These are phyloP conservation scores for Charina bottae DNA, from an alignment of 2,113 vertebrate species.

Conservation along the genomic window DNA sequence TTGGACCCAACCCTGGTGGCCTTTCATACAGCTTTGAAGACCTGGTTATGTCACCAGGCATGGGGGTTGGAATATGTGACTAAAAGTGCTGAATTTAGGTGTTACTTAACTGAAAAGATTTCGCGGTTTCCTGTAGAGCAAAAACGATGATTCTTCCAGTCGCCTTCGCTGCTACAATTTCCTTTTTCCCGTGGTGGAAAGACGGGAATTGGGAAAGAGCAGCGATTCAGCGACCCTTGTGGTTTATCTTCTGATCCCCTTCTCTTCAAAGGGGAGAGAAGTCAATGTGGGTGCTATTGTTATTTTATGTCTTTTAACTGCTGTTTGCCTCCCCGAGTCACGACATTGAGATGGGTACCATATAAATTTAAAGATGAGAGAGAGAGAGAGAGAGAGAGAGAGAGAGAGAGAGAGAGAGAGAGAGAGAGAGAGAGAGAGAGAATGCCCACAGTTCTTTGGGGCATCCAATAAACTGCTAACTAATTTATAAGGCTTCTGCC, in stretches of 20 bases:
- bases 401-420: background rate
- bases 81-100: no score
- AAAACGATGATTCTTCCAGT: no score
- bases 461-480: slow-evolving; percentile 53
- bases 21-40: background rate
- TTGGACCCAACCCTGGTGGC: background rate
- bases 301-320: background rate
- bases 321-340: background rate
- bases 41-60: background rate
- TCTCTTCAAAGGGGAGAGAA: no score
- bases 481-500: slow-evolving; percentile 55
- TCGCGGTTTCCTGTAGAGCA: no score
- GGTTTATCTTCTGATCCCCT: no score
- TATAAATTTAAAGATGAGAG: background rate
- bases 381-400: background rate
- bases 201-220: no score
- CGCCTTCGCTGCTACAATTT: no score
- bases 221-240: no score
- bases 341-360: background rate
- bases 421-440: background rate
- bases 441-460: slow-evolving; percentile 36
- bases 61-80: background rate
- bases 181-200: no score
- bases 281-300: background rate
- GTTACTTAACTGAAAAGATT: no score